phyloP scores from a whole-genome alignment of 2,888 invertebrate genomes.

The Sphaerophoria rueppellii region DNA sequence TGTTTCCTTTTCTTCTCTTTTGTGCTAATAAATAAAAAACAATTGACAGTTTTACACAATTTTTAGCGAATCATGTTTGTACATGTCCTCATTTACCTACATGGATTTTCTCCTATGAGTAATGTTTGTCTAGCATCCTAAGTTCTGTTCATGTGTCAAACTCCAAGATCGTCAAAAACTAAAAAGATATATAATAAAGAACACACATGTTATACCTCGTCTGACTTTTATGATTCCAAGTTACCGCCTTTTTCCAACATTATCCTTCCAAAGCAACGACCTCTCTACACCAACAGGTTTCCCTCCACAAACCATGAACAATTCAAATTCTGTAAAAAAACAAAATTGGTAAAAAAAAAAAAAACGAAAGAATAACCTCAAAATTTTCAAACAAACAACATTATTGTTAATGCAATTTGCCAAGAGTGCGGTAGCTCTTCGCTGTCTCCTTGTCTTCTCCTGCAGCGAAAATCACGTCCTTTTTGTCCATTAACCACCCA shows the following conservation, averaged over 20 bases:
- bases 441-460: slow-evolving; percentile 6
- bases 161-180: not conserved
- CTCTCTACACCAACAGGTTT: slow-evolving; percentile 33
- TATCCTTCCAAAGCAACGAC: not conserved
- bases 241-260: slow-evolving; percentile 53
- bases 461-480: not conserved
- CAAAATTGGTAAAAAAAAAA: slow-evolving; percentile 17
- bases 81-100: no score
- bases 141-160: not conserved
- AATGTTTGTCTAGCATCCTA: no score
- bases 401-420: slow-evolving; percentile 66
- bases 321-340: slow-evolving; percentile 19
- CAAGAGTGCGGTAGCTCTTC: slow-evolving; percentile 26
- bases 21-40: no score
- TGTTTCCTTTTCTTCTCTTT: no score
- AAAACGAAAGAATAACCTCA: slow-evolving; percentile 5
- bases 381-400: slow-evolving; percentile 53
- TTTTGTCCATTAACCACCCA: slow-evolving; percentile 11
- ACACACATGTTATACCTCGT: not conserved
- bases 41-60: no score
- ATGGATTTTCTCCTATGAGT: no score
- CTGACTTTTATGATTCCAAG: slow-evolving; percentile 42
- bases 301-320: slow-evolving; percentile 52
- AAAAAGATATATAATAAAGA: not conserved
- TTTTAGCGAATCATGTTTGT: no score